phyloP scores from a whole-genome alignment of 2,113 vertebrate genomes.

The Genyomyrus donnyi region DNA sequence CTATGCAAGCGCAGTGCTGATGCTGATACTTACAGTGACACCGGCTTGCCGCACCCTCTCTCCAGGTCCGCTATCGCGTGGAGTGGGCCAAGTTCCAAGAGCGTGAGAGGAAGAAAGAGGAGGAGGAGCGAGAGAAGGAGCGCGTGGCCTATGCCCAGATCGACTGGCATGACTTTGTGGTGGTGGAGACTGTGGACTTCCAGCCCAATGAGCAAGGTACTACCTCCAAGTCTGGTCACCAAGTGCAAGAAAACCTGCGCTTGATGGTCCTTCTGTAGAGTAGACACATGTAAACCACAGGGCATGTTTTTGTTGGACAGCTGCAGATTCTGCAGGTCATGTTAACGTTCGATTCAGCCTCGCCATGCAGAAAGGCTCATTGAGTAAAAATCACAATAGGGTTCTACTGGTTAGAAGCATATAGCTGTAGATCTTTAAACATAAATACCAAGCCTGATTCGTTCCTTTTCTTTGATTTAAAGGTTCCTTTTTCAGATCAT shows the following conservation, averaged over 20 bases:
- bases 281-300: neutral
- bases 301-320: neutral
- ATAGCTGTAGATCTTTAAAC: neutral
- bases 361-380: neutral
- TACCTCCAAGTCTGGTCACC: neutral
- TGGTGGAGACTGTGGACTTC: conserved; percentile 96
- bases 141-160: conserved; percentile 95
- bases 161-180: conserved; percentile 98
- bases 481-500: neutral
- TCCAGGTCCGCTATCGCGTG: conserved; percentile 87
- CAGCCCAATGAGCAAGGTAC: conserved; percentile 93
- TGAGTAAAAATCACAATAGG: neutral
- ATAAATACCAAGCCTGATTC: neutral
- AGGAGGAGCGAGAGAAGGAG: conserved; percentile 93
- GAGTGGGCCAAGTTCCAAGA: conserved; percentile 99
- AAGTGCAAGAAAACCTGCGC: neutral
- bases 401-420: neutral
- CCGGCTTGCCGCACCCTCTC: neutral
- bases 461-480: neutral
- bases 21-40: neutral
- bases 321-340: neutral
- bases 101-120: conserved; percentile 91
- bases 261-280: neutral
- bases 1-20: no score
- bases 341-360: neutral